These are phyloP conservation scores for Natator depressus DNA, from an alignment of 2,113 vertebrate species.

Conservation along the genomic window DNA sequence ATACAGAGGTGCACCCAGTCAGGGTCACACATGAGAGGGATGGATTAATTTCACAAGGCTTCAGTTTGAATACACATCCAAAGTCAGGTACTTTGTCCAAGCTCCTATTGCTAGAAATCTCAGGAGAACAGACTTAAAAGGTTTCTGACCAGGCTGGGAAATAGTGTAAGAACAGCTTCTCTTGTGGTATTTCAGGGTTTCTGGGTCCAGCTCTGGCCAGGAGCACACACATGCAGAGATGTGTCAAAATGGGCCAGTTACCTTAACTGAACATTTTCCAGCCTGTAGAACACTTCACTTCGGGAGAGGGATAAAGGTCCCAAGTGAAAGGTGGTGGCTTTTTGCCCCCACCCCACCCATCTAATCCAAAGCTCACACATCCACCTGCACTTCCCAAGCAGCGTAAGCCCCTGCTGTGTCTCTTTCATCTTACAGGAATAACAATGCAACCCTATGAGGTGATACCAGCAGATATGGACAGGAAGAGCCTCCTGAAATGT, in stretches of 20 bases:
- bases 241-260: rapidly evolving
- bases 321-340: rapidly evolving
- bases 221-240: background rate
- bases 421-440: constrained; percentile 45
- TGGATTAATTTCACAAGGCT: background rate
- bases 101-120: too few species aligned
- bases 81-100: background rate
- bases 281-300: background rate
- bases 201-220: background rate
- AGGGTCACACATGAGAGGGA: background rate
- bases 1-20: too few species aligned
- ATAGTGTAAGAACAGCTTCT: background rate
- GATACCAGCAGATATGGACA: background rate
- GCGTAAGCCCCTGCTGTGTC: background rate
- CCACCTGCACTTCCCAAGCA: rapidly evolving
- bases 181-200: background rate
- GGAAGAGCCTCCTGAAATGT: constrained; percentile 57
- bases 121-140: background rate
- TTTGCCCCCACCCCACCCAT: rapidly evolving
- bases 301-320: background rate
- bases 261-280: background rate
- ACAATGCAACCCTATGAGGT: constrained; percentile 3
- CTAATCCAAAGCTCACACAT: rapidly evolving
- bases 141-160: background rate
- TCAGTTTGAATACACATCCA: background rate